These are phyloP conservation scores for Notocelia uddmanniana DNA, from an alignment of 2,888 invertebrate genomes.

Conservation along the genomic window DNA sequence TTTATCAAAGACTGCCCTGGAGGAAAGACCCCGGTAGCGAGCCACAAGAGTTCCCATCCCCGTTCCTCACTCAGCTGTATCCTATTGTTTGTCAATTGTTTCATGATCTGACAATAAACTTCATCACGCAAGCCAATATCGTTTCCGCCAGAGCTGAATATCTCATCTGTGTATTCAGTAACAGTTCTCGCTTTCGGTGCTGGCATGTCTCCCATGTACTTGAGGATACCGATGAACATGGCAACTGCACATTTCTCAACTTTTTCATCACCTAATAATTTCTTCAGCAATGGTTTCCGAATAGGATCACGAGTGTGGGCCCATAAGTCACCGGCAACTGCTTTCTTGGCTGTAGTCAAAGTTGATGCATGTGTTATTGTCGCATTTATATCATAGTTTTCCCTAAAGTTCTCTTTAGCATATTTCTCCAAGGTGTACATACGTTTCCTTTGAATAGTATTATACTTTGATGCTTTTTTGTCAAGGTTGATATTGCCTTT, in stretches of 20 bases:
- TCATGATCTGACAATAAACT: conserved; percentile 97
- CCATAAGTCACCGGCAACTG: conserved; percentile 92
- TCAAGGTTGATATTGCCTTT: conserved; percentile 82
- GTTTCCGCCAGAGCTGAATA: conserved; percentile 92
- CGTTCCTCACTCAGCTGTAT: conserved; percentile 94
- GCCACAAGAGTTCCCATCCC: conserved; percentile 98
- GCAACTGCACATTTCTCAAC: conserved; percentile 90
- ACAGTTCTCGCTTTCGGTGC: conserved; percentile 90
- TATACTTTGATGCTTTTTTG: conserved; percentile 80
- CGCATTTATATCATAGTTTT: conserved; percentile 73
- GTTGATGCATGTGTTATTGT: conserved; percentile 88
- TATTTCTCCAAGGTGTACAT: conserved; percentile 94
- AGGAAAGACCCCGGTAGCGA: conserved; percentile 94
- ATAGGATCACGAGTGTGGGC: conserved; percentile 92
- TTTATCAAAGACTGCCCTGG: conserved; percentile 91
- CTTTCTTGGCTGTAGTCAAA: conserved; percentile 88
- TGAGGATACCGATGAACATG: conserved; percentile 90
- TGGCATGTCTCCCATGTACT: conserved; percentile 97
- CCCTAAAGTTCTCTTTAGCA: conserved; percentile 92
- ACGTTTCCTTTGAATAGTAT: conserved; percentile 87
- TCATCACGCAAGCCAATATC: conserved; percentile 94
- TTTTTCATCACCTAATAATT: conserved; percentile 89
- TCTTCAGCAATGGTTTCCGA: conserved; percentile 92
- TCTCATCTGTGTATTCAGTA: conserved; percentile 95
- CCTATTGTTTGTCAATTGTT: conserved; percentile 95